phyloP scores from a whole-genome alignment of 1,140 invertebrate species.

The Linepithema humile region DNA sequence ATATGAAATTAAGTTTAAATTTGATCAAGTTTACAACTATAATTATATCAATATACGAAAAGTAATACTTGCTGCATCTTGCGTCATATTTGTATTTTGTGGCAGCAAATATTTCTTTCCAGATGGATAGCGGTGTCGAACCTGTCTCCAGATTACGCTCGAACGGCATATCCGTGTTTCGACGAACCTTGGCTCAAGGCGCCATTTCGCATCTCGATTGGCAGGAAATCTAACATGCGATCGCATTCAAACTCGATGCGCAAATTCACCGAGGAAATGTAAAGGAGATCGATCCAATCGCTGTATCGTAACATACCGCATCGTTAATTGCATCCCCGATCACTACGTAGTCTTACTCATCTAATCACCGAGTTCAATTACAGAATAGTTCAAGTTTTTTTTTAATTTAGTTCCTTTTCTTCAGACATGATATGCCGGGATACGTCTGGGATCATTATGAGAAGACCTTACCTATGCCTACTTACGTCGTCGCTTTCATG shows the following conservation, averaged over 20 bases:
- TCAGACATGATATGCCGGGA: conserved; percentile 70
- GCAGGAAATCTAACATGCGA: conserved; percentile 81
- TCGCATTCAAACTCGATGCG: conserved; percentile 82
- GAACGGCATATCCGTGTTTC: conserved; percentile 93
- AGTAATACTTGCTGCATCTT: no score
- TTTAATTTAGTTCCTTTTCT: neutral
- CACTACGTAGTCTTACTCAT: neutral
- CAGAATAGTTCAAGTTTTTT: neutral
- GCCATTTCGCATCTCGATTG: conserved; percentile 88
- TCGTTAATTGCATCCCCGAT: neutral
- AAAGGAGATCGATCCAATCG: conserved; percentile 69
- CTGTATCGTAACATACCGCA: neutral
- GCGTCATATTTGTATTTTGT: neutral
- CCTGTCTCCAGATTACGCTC: conserved; percentile 91
- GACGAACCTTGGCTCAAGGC: conserved; percentile 94
- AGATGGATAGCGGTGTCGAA: conserved; percentile 64
- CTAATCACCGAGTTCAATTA: neutral
- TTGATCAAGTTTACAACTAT: no score
- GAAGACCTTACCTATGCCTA: conserved; percentile 92
- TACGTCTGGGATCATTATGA: conserved; percentile 89
- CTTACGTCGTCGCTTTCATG: conserved; percentile 93
- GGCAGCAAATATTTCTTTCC: neutral
- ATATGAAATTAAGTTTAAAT: no score
- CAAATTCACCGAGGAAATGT: conserved; percentile 84
- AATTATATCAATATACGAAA: no score